Evolutionary conservation across 2,888 invertebrate species (phyloP).

Genomic region (Resseliella maxima): DNA sequence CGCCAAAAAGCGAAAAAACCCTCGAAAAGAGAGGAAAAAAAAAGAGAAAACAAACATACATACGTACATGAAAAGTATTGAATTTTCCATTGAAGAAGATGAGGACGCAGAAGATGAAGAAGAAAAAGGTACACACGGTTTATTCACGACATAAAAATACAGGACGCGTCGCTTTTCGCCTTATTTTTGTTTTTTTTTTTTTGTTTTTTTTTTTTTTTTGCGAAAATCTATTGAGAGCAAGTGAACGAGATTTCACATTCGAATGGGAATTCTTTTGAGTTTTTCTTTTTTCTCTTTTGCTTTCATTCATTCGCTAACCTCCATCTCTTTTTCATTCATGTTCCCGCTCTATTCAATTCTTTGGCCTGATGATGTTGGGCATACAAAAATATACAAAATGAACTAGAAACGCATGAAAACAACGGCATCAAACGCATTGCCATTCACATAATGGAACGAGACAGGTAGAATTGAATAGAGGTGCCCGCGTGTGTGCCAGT

Average conservation of each 20-base stretch:
- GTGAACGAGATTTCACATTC: background rate
- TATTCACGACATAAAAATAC: constrained; percentile 11
- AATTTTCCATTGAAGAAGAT: background rate
- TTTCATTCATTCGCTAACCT: too few relatives aligned
- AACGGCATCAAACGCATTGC: constrained; percentile 54
- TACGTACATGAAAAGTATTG: constrained; percentile 20
- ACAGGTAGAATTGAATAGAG: constrained; percentile 55
- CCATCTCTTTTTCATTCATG: too few relatives aligned
- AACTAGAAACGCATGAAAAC: constrained; percentile 6
- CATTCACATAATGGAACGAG: constrained; percentile 31
- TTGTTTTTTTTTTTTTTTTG: background rate
- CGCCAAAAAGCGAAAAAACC: constrained; percentile 36
- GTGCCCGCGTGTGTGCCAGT: background rate
- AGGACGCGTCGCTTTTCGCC: background rate
- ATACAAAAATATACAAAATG: background rate
- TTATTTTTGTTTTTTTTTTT: background rate
- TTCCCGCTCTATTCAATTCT: too few relatives aligned
- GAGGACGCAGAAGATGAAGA: background rate
- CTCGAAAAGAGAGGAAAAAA: too few relatives aligned
- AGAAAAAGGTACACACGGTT: too few relatives aligned
- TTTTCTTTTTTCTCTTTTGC: background rate
- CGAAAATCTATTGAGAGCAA: too few relatives aligned
- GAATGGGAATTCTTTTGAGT: background rate
- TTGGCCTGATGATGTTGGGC: too few relatives aligned
- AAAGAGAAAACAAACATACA: too few relatives aligned